Evolutionary conservation across 1,140 invertebrate species (phyloP), one percentile per base, ranked within the genome.

Genomic region (Megalopta genalis): DNA sequence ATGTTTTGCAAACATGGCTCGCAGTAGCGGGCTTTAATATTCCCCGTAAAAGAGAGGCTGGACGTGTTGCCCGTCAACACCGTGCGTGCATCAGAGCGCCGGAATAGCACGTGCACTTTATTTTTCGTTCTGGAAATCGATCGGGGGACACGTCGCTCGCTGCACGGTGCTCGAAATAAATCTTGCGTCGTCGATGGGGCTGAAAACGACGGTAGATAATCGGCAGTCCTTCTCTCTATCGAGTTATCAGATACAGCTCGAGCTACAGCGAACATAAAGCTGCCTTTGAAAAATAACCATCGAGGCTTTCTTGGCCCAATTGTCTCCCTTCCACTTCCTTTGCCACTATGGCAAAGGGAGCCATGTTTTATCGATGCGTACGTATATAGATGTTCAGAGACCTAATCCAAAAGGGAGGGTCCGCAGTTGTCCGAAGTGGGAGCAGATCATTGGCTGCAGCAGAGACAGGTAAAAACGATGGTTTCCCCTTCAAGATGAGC

Each of bases 91-190:
- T 80, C 84, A 54, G 42, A 46, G 60, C 62, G 80, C 85, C 65
- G 77, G 76, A 86, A 86, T 75, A 85, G 80, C 84, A 86, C 84
- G 79, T 82, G 73, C 81, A 81, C 75, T 82, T 86, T 86, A 85
- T 86, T 86, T 86, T 80, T 79, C 65, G 71, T 42, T 57, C 69
- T 77, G 64, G 60, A 79, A 86, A 84, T 69, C 69, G 72, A 65
- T 66, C 77, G 82, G 37, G 18, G 54, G 59, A 60, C 73, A 74
- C 78, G 73, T 77, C 70, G 63, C 83, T 84, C 72, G 77, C 39
- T 32, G 32, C 32, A 32, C 32, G 1, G 4, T 27, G 16, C 69
- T 62, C 37, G 60, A 80, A 81, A 84, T 81, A 85, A 85, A 77
- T 81, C 69, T 63, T 52, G 60, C 79, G 18, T 46, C n/a, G 57